phyloP scores from a whole-genome alignment of 2,888 invertebrate genomes.

The Heliconius hortense region DNA sequence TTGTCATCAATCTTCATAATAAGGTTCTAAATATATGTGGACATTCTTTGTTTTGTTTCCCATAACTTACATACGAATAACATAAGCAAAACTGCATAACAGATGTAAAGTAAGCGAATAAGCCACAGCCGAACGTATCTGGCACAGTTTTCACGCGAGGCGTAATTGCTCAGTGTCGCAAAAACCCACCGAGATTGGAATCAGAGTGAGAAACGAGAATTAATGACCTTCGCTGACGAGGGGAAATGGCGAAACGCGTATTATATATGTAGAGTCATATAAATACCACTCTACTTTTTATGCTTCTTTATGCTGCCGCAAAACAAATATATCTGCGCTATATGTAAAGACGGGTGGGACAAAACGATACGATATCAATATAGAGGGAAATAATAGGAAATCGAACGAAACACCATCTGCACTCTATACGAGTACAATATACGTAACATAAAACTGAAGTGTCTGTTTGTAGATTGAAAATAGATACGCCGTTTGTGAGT shows the following conservation, averaged over 20 bases:
- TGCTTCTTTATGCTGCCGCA: slow-evolving; percentile 7
- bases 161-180: slow-evolving; percentile 34
- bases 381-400: slow-evolving; percentile 13
- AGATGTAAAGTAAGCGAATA: slow-evolving; percentile 5
- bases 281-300: slow-evolving; percentile 1
- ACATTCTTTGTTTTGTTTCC: too few relatives aligned
- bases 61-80: too few relatives aligned
- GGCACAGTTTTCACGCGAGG: slow-evolving; percentile 20
- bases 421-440: not conserved
- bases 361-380: not conserved
- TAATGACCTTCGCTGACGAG: slow-evolving; percentile 31
- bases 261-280: slow-evolving; percentile 14
- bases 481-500: not conserved
- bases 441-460: slow-evolving; percentile 8
- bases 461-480: slow-evolving; percentile 11
- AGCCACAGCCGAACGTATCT: slow-evolving; percentile 7
- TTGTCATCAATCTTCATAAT: too few relatives aligned
- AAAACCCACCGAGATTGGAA: slow-evolving; percentile 32
- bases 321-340: slow-evolving; percentile 14
- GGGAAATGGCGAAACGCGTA: slow-evolving; percentile 21
- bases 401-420: slow-evolving; percentile 9
- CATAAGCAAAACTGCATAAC: not conserved
- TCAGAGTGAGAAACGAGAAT: slow-evolving; percentile 32
- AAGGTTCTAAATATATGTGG: too few relatives aligned
- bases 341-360: slow-evolving; percentile 6